Evolutionary conservation across 1,140 invertebrate species (phyloP).

Genomic region (Pseudobourletiella spinata): DNA sequence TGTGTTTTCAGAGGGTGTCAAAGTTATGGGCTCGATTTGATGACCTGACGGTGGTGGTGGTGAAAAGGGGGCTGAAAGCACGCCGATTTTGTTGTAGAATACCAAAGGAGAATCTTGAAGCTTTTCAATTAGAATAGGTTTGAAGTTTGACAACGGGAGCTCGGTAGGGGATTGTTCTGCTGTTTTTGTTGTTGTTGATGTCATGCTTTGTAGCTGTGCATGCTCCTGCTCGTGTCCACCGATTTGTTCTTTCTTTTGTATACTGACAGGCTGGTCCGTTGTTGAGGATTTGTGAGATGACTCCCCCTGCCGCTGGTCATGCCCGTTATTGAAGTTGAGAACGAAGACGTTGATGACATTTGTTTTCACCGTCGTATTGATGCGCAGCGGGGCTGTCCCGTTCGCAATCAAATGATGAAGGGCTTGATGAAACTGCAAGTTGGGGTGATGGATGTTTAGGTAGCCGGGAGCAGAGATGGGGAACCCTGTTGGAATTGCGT

Average conservation of each 20-base stretch:
- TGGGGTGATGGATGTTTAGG: constrained; percentile 33
- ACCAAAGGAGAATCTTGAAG: constrained; percentile 4
- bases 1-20: neutral
- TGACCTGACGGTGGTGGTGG: neutral
- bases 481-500: constrained; percentile 29
- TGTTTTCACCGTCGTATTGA: constrained; percentile 34
- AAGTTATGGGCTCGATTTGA: neutral
- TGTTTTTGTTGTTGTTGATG: constrained; percentile 7
- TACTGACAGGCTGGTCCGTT: too few species aligned
- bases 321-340: constrained; percentile 34
- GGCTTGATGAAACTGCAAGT: constrained; percentile 36
- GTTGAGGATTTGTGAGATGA: constrained; percentile 1
- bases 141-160: neutral
- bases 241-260: too few species aligned
- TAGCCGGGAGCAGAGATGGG: constrained; percentile 27
- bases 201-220: neutral
- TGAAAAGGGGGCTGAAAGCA: neutral
- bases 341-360: constrained; percentile 36
- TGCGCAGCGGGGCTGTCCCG: constrained; percentile 28
- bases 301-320: too few species aligned
- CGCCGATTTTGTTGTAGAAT: constrained; percentile 11
- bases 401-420: constrained; percentile 34
- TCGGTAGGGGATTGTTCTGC: neutral
- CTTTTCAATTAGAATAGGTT: constrained; percentile 9
- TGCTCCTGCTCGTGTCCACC: neutral